Conservation (phyloP, 2,797 vertebrate species). For the Falco columbarius region DNA sequence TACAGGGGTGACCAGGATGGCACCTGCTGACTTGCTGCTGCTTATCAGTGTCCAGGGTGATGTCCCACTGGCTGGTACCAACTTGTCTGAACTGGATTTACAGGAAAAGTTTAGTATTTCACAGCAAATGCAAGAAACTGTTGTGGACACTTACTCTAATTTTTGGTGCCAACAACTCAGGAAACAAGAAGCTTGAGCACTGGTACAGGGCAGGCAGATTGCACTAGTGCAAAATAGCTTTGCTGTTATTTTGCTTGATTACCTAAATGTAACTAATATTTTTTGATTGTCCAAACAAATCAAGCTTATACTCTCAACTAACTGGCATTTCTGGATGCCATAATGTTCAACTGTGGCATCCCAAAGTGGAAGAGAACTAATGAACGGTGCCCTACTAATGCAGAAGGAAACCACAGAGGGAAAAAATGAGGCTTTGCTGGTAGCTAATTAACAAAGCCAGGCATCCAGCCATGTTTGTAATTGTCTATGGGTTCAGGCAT, state of each 20-base stretch:
- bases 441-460: slow-evolving; percentile 48
- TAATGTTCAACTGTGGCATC: background rate
- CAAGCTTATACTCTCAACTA: background rate
- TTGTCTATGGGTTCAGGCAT: background rate
- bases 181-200: background rate
- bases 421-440: background rate
- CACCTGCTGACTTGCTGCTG: background rate
- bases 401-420: background rate
- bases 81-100: background rate
- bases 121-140: background rate
- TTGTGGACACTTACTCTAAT: background rate
- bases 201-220: background rate
- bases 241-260: slow-evolving; percentile 33
- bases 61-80: background rate
- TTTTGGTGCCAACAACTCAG: background rate
- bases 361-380: slow-evolving; percentile 3
- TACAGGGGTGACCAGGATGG: background rate
- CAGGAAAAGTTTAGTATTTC: background rate
- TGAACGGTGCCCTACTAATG: background rate
- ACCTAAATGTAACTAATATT: slow-evolving; percentile 10
- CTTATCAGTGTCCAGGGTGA: background rate
- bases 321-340: background rate
- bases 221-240: background rate
- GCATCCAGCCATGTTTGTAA: slow-evolving; percentile 10
- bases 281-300: slow-evolving; percentile 22